Percentiles rank a stretch among this genome's conserved stretches.
These are phyloP conservation scores for Glossophaga mutica DNA, from an alignment of 2,797 vertebrate species.

Conservation along the genomic window DNA sequence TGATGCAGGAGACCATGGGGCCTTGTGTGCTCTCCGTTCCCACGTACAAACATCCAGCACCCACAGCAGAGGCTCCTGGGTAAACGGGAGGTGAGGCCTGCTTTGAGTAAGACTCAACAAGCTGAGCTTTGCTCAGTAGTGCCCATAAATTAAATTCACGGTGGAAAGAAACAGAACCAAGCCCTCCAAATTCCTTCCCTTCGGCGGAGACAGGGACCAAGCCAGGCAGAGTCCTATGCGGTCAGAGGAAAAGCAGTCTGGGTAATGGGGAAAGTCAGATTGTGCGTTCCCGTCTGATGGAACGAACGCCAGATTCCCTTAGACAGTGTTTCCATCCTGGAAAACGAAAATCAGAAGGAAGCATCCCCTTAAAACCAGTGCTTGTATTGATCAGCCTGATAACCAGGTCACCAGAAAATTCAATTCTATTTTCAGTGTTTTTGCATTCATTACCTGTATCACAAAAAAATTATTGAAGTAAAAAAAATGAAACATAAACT, in stretches of 20 bases:
- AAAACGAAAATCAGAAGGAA: neutral
- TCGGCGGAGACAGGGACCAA: neutral
- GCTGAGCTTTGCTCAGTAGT: neutral
- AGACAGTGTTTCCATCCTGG: neutral
- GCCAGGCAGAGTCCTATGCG: neutral
- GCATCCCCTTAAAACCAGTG: neutral
- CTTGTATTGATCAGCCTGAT: neutral
- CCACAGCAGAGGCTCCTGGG: neutral
- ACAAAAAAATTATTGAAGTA: neutral
- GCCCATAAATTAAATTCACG: neutral
- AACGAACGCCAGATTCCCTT: neutral
- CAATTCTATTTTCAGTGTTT: neutral
- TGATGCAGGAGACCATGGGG: neutral
- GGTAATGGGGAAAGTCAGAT: neutral
- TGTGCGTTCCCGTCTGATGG: neutral
- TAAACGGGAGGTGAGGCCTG: neutral
- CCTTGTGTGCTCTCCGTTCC: rapidly evolving
- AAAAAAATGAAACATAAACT: constrained; percentile 11
- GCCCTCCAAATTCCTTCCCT: neutral
- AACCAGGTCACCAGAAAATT: neutral
- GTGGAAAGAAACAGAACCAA: neutral
- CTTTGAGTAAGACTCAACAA: neutral
- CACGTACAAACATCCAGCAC: neutral
- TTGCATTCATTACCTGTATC: neutral
- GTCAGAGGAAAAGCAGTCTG: neutral